A percentile compares a stretch with the other conserved stretches of the same genome.
Conservation (phyloP, 37 sponge, comb jelly and placozoan genomes). For the Petrosia ficiformis region DNA sequence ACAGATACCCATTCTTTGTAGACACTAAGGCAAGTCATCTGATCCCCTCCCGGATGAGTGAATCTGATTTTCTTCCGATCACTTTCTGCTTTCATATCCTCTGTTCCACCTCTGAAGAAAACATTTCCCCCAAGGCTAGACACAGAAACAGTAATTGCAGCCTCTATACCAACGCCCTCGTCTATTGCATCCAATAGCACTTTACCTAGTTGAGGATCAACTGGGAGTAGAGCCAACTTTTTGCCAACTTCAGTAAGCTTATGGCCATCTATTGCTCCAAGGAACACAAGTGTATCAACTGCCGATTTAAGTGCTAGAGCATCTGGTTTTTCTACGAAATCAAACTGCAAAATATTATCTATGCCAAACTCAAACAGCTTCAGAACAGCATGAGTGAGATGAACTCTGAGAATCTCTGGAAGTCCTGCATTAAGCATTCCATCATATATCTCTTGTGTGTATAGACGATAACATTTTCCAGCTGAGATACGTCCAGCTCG, state of each 20-base stretch:
- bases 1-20: constrained; percentile 37
- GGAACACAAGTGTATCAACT: constrained; percentile 56
- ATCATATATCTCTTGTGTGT: constrained; percentile 34
- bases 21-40: constrained; percentile 44
- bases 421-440: constrained; percentile 35
- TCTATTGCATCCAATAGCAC: constrained; percentile 50
- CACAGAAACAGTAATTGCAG: constrained; percentile 40
- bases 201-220: constrained; percentile 64
- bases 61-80: constrained; percentile 56
- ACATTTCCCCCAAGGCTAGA: constrained; percentile 49
- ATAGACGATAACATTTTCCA: constrained; percentile 79
- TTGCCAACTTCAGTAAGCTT: constrained; percentile 53
- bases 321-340: constrained; percentile 73
- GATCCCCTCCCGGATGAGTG: constrained; percentile 51
- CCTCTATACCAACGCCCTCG: constrained; percentile 41
- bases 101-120: constrained; percentile 58
- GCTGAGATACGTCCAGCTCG: constrained; percentile 71
- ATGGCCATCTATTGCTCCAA: constrained; percentile 54
- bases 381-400: constrained; percentile 47
- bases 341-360: constrained; percentile 51
- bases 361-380: constrained; percentile 75
- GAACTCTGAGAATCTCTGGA: constrained; percentile 73
- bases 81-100: constrained; percentile 56
- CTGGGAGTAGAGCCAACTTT: constrained; percentile 54
- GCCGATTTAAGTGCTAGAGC: constrained; percentile 40